A percentile compares a stretch with the other conserved stretches of the same genome.
phyloP scores from a whole-genome alignment of 2,113 vertebrate species.

The Rhea americana region DNA sequence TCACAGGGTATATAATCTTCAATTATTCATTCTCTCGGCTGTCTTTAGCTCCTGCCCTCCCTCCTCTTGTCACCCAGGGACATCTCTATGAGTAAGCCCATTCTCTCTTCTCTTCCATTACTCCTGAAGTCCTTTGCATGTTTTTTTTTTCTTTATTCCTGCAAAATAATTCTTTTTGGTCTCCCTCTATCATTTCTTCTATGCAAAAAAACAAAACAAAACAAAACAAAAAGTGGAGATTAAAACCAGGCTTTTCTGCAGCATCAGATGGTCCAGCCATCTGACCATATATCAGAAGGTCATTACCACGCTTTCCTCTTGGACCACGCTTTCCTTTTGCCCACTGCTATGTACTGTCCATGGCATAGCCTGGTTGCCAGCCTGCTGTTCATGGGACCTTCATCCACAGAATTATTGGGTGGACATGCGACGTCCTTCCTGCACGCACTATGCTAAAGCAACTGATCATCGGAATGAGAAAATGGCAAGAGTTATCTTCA shows the following conservation, averaged over 20 bases:
- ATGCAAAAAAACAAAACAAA: background rate
- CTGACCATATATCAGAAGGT: background rate
- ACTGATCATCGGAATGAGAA: background rate
- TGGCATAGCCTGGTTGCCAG: background rate
- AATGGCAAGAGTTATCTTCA: background rate
- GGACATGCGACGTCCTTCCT: background rate
- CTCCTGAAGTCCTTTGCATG: background rate
- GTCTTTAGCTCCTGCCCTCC: background rate
- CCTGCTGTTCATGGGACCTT: no score
- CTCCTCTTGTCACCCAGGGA: background rate
- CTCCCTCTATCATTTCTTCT: background rate
- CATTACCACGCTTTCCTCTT: background rate
- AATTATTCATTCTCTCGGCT: background rate
- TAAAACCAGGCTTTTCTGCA: background rate
- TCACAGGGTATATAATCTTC: background rate
- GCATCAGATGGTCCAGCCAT: background rate
- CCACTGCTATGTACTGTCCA: no score
- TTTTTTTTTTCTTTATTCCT: background rate
- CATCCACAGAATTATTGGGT: background rate
- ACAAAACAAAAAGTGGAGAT: background rate
- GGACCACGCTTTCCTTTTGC: rapidly evolving
- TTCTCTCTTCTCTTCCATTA: background rate
- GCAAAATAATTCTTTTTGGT: background rate
- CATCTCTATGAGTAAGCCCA: background rate
- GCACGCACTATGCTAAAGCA: background rate